Evolutionary conservation across 2,113 vertebrate genomes (phyloP).

Genomic region (Hystrix cristata): DNA sequence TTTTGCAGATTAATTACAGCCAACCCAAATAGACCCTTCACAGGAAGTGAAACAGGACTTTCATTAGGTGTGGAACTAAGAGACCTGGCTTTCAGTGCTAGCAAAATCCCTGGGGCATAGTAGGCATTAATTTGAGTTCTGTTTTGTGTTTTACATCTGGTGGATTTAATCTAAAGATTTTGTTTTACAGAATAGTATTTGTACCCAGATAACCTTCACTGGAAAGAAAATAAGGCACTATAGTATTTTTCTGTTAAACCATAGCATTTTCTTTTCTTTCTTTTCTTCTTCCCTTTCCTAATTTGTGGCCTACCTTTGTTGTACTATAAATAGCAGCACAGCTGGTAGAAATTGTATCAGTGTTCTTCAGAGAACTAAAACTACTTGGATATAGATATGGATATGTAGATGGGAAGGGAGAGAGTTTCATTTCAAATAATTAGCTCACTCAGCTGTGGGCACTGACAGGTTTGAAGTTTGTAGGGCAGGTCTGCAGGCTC

Average conservation of each 20-base stretch:
- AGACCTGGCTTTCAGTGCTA: not conserved
- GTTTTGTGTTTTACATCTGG: not conserved
- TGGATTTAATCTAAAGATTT: conserved; percentile 31
- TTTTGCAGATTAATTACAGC: not conserved
- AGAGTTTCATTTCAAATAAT: not conserved
- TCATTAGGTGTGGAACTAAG: not conserved
- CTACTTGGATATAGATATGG: not conserved
- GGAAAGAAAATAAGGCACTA: not conserved
- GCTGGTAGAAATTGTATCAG: not conserved
- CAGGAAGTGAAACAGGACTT: not conserved
- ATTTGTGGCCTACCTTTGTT: not conserved
- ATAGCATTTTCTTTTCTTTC: conserved; percentile 5
- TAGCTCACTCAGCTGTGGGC: not conserved
- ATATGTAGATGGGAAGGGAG: not conserved
- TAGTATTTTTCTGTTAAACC: not conserved
- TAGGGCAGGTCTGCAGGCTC: not conserved
- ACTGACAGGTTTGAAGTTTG: not conserved
- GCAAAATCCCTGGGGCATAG: not conserved
- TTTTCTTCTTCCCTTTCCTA: not conserved
- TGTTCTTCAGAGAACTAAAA: not conserved
- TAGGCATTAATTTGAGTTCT: not conserved
- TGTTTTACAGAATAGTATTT: conserved; percentile 12
- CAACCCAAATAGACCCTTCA: not conserved
- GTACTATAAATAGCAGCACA: not conserved
- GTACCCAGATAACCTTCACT: not conserved